These are phyloP conservation scores for Azemiops feae DNA, from an alignment of 2,113 vertebrate species.

Conservation along the genomic window DNA sequence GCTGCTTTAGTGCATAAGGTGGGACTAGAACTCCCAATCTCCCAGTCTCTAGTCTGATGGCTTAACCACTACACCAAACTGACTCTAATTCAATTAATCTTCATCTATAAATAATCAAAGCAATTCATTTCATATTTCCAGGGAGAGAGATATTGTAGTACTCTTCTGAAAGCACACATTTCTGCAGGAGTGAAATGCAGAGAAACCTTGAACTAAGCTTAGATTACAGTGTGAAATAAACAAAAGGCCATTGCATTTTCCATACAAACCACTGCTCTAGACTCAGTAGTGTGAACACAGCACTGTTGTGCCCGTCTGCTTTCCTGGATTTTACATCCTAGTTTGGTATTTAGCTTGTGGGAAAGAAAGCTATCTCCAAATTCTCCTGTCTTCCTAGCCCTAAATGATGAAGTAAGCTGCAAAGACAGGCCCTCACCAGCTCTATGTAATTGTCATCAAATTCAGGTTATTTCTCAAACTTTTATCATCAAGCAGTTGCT, in stretches of 20 bases:
- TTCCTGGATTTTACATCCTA: background rate
- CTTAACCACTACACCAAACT: background rate
- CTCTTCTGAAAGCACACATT: background rate
- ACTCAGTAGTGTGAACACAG: background rate
- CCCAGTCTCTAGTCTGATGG: background rate
- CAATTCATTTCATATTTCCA: background rate
- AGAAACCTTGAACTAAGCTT: background rate
- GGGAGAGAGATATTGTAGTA: background rate
- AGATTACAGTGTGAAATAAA: background rate
- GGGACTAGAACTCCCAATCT: background rate
- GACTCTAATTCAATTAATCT: background rate
- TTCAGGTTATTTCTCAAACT: background rate
- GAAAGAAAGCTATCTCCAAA: background rate
- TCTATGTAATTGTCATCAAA: background rate
- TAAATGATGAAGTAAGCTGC: background rate
- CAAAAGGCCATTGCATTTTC: background rate
- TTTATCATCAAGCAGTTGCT: background rate
- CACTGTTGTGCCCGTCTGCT: background rate
- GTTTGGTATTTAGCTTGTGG: background rate
- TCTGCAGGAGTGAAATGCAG: background rate
- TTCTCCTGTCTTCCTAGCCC: background rate
- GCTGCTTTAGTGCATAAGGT: background rate
- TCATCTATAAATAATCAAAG: background rate
- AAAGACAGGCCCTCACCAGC: background rate
- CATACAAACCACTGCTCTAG: background rate